A percentile compares a stretch with the other conserved stretches of the same genome.
Conservation (phyloP, 2,113 vertebrate genomes). For the Antigone vipio region DNA sequence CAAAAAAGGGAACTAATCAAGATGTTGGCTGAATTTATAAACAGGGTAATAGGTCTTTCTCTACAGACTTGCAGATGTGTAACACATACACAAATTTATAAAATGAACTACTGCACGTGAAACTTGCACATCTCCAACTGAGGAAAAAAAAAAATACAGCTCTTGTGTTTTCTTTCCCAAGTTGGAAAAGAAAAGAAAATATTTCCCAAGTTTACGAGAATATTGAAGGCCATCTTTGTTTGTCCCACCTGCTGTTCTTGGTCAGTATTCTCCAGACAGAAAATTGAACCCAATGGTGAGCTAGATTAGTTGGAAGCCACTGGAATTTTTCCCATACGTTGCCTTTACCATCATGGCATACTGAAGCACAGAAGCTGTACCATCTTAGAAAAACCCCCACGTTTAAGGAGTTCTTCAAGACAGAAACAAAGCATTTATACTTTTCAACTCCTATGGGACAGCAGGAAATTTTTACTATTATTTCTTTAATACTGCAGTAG, state of each 20-base stretch:
- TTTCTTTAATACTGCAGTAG: not conserved
- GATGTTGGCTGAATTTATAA: not conserved
- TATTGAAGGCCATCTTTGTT: not conserved
- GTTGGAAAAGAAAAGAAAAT: not conserved
- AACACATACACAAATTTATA: not conserved
- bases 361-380: not conserved
- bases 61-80: not conserved
- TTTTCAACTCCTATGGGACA: not conserved
- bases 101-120: not conserved
- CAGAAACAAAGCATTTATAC: not conserved
- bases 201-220: not conserved
- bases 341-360: not conserved
- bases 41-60: not conserved
- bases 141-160: not conserved
- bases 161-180: not conserved
- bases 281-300: accelerated
- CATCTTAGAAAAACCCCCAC: not conserved
- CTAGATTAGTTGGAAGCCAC: not conserved
- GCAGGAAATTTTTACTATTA: not conserved
- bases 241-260: not conserved
- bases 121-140: not conserved
- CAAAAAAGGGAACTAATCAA: not conserved
- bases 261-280: not conserved
- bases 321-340: not conserved
- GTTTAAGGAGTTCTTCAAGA: not conserved